Percentiles rank a stretch among this genome's conserved stretches.
Conservation (phyloP, 1,140 invertebrate genomes). For the Coenobita brevimanus region DNA sequence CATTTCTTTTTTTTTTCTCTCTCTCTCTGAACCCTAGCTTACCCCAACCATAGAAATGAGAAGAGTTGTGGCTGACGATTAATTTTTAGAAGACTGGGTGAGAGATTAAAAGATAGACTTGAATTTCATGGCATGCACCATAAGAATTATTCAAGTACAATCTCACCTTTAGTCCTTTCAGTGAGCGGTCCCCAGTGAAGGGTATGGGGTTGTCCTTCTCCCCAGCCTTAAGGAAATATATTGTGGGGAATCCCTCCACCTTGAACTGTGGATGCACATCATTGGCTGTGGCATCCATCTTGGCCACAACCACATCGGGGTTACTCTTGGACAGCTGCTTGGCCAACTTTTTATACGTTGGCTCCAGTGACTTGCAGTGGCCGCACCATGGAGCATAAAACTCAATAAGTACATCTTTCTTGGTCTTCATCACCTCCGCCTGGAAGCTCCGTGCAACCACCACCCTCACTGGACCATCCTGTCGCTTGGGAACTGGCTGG, state of each 20-base stretch:
- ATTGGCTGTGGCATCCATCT: conserved; percentile 77
- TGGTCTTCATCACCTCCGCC: conserved; percentile 73
- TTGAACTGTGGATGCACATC: conserved; percentile 75
- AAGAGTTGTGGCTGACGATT: no score
- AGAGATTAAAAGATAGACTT: no score
- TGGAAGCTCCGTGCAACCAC: conserved; percentile 76
- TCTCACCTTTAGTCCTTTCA: conserved; percentile 73
- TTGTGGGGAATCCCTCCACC: conserved; percentile 76
- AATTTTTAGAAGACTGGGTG: no score
- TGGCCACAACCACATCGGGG: conserved; percentile 74
- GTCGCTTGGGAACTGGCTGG: conserved; percentile 74
- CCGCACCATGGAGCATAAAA: conserved; percentile 77
- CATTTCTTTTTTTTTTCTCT: no score
- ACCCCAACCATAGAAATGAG: no score
- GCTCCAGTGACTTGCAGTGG: conserved; percentile 75
- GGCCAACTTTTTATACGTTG: conserved; percentile 74
- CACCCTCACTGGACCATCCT: conserved; percentile 74
- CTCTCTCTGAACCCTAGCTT: no score
- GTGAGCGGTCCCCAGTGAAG: conserved; percentile 74
- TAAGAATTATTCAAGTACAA: no score
- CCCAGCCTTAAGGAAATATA: conserved; percentile 75
- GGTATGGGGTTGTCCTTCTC: conserved; percentile 74
- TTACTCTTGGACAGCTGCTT: conserved; percentile 72
- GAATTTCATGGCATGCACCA: no score
- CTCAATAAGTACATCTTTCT: conserved; percentile 75